Percentiles rank a stretch among this genome's conserved stretches.
These are phyloP conservation scores for Dunckerocampus dactyliophorus DNA, from an alignment of 2,113 vertebrate genomes.

Conservation along the genomic window DNA sequence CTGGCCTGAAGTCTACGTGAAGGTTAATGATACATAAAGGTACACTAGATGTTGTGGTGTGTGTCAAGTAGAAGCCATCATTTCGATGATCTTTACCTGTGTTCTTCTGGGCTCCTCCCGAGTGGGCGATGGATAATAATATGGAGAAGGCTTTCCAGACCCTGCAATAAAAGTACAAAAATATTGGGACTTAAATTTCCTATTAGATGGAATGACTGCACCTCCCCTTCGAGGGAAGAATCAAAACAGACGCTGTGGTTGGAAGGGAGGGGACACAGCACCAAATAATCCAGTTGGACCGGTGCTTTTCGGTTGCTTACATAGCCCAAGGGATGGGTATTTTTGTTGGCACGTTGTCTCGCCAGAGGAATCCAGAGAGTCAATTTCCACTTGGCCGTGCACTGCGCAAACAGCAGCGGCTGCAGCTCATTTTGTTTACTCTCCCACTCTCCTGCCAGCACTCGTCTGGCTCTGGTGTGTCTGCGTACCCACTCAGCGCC, in stretches of 20 bases:
- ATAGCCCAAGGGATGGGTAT: slow-evolving; percentile 41
- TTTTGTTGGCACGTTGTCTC: slow-evolving; percentile 46
- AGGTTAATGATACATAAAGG: no score
- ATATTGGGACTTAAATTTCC: slow-evolving; percentile 16
- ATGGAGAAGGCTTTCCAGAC: slow-evolving; percentile 90
- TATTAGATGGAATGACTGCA: slow-evolving; percentile 25
- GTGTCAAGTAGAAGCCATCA: no score
- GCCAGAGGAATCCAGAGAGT: slow-evolving; percentile 51
- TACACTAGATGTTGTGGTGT: no score
- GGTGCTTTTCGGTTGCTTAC: slow-evolving; percentile 43
- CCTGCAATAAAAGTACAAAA: slow-evolving; percentile 65
- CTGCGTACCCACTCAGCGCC: slow-evolving; percentile 26
- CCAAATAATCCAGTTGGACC: slow-evolving; percentile 32
- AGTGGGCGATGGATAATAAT: slow-evolving; percentile 93
- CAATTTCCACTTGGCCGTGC: slow-evolving; percentile 42
- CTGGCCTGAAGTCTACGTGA: no score
- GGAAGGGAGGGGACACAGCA: slow-evolving; percentile 32
- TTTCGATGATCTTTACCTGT: slow-evolving; percentile 75
- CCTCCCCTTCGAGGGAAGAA: slow-evolving; percentile 29
- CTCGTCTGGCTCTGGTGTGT: slow-evolving; percentile 18
- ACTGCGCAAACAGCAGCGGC: slow-evolving; percentile 24
- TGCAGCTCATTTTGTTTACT: slow-evolving; percentile 43
- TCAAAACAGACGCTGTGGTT: slow-evolving; percentile 29
- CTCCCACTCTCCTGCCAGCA: slow-evolving; percentile 23
- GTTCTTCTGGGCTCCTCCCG: slow-evolving; percentile 88